Conservation (phyloP, 2,797 vertebrate species). For the Mus minutoides region DNA sequence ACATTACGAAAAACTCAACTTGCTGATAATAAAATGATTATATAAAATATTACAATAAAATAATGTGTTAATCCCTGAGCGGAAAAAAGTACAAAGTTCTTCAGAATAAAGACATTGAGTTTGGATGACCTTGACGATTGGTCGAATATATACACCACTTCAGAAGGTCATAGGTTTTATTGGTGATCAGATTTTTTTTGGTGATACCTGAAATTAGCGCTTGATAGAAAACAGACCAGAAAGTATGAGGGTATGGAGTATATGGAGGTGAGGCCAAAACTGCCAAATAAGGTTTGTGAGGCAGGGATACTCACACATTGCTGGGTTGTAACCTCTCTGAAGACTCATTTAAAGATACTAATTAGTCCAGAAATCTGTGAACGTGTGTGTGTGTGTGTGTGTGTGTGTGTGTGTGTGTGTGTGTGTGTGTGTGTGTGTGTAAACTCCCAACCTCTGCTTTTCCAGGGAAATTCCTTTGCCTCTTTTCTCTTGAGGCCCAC, state of each 20-base stretch:
- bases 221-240: neutral
- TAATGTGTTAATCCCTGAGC: conserved; percentile 18
- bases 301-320: neutral
- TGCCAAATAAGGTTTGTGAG: neutral
- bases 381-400: neutral
- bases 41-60: conserved; percentile 20
- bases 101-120: neutral
- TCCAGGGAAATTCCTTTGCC: neutral
- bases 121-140: neutral
- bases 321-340: neutral
- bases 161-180: neutral
- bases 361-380: neutral
- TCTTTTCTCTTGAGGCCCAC: neutral
- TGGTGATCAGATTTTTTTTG: neutral
- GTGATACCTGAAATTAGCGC: neutral
- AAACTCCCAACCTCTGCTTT: neutral
- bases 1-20: conserved; percentile 20
- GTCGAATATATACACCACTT: neutral
- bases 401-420: too few relatives aligned
- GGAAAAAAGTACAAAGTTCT: neutral
- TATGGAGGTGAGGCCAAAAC: neutral
- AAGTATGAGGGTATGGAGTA: too few relatives aligned
- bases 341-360: neutral
- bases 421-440: neutral
- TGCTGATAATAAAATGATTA: conserved; percentile 4